These are phyloP conservation scores for Brenthis ino DNA, from an alignment of 2,888 invertebrate species.

Conservation along the genomic window DNA sequence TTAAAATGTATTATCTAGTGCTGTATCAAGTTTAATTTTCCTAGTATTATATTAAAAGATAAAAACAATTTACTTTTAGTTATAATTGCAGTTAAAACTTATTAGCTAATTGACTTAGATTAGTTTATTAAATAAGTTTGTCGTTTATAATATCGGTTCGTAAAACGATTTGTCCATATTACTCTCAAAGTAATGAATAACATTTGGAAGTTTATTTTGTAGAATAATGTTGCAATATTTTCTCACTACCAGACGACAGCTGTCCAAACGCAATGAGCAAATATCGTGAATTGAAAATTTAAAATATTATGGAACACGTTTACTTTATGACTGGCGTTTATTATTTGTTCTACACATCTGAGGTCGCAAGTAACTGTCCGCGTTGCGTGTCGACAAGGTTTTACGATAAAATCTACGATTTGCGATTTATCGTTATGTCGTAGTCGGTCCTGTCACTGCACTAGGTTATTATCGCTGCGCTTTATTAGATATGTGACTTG, in stretches of 20 bases:
- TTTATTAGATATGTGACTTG: constrained; percentile 2
- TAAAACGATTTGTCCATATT: not conserved
- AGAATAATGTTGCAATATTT: constrained; percentile 40
- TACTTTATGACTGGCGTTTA: constrained; percentile 44
- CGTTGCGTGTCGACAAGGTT: constrained; percentile 40
- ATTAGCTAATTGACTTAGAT: too few species aligned
- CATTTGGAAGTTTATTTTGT: not conserved
- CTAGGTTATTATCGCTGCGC: constrained; percentile 22
- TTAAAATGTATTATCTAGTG: not conserved
- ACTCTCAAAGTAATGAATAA: not conserved
- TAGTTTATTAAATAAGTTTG: too few species aligned
- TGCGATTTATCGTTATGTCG: constrained; percentile 39
- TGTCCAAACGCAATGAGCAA: constrained; percentile 52
- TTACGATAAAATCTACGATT: constrained; percentile 41
- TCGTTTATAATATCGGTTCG: not conserved
- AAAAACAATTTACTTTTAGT: not conserved
- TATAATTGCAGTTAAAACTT: not conserved
- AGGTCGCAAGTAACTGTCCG: constrained; percentile 44
- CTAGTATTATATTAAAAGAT: not conserved
- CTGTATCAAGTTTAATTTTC: not conserved
- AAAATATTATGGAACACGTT: constrained; percentile 44
- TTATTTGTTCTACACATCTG: constrained; percentile 42
- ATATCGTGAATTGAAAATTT: constrained; percentile 42
- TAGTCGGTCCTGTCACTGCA: constrained; percentile 38
- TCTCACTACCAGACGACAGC: constrained; percentile 52